Percentiles rank a stretch among this genome's conserved stretches.
Conservation (phyloP, 2,888 invertebrate genomes). For the Ellobium chinense region DNA sequence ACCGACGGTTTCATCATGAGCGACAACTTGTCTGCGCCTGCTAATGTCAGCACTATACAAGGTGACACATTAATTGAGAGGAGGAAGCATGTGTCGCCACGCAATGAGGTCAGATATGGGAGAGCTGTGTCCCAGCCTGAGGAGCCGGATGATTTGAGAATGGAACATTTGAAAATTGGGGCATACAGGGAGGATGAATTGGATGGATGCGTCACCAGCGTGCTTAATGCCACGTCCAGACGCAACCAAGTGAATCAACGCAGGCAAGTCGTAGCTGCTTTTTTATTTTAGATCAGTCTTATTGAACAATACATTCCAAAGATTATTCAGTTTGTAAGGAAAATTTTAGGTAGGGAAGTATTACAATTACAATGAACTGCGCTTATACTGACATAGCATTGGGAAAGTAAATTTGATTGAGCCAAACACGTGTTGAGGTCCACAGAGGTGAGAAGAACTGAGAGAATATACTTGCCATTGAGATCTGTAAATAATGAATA, state of each 20-base stretch:
- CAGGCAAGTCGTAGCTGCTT: slow-evolving; percentile 8
- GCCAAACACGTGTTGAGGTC: no score
- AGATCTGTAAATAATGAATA: no score
- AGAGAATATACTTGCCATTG: no score
- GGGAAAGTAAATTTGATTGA: no score
- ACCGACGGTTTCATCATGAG: background rate
- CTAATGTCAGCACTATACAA: background rate
- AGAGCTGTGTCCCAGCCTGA: slow-evolving; percentile 27
- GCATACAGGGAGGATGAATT: background rate
- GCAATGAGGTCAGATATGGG: slow-evolving; percentile 8
- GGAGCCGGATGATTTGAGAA: background rate
- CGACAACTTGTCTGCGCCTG: background rate
- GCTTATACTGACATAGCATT: no score
- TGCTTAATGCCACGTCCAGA: slow-evolving; percentile 4
- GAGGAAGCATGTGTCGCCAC: background rate
- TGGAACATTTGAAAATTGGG: background rate
- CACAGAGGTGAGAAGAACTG: no score
- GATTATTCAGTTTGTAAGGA: no score
- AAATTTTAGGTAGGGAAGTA: no score
- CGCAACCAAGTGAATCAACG: background rate
- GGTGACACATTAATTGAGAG: background rate
- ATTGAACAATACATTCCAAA: no score
- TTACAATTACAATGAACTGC: no score
- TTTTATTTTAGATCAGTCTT: no score
- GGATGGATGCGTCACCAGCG: background rate